Conservation (phyloP, 2,888 invertebrate genomes). For the Oxytorus armatus region DNA sequence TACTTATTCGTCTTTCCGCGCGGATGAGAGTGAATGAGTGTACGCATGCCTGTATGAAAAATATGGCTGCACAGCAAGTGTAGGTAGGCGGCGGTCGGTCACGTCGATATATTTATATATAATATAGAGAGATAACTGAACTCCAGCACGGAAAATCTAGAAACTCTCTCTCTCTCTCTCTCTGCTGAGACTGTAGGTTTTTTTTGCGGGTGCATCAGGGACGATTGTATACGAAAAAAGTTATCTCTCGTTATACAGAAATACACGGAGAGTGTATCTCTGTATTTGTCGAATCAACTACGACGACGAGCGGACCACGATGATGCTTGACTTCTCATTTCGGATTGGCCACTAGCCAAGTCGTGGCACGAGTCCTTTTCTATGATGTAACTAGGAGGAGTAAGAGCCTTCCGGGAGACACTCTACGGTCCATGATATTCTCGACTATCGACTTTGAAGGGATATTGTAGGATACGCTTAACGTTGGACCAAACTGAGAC, state of each 20-base stretch:
- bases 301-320: constrained; percentile 42
- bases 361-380: constrained; percentile 42
- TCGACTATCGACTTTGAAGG: constrained; percentile 52
- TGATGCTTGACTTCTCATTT: constrained; percentile 70
- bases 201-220: constrained; percentile 34
- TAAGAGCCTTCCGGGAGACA: neutral
- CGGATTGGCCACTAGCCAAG: constrained; percentile 66
- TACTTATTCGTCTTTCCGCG: neutral
- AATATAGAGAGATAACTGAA: too few species aligned
- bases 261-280: constrained; percentile 23
- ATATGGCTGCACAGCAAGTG: constrained; percentile 26
- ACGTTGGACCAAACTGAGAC: constrained; percentile 45
- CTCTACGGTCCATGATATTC: constrained; percentile 34
- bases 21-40: constrained; percentile 13
- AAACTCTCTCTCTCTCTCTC: constrained; percentile 4
- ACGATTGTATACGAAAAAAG: constrained; percentile 43
- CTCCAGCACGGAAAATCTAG: constrained; percentile 19
- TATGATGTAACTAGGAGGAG: constrained; percentile 31
- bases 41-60: neutral
- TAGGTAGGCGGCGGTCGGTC: constrained; percentile 1
- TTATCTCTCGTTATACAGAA: constrained; percentile 16
- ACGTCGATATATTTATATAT: constrained; percentile 5
- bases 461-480: constrained; percentile 13
- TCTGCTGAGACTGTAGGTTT: constrained; percentile 16
- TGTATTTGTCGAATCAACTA: constrained; percentile 36